Evolutionary conservation across 2,888 invertebrate genomes (phyloP).

Genomic region (Unio delphinus): DNA sequence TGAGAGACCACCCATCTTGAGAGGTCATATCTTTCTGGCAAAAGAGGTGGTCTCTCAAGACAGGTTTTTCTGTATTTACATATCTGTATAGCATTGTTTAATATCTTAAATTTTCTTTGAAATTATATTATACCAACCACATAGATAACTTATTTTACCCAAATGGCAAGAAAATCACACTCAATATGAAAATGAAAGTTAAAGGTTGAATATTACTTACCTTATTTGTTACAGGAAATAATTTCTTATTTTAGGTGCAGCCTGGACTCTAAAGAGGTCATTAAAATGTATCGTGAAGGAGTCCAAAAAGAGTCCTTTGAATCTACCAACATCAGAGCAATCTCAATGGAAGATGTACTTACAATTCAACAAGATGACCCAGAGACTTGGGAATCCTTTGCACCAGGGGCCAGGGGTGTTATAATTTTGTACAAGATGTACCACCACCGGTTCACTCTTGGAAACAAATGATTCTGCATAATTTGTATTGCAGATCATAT

Average conservation of each 20-base stretch:
- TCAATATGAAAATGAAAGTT: background rate
- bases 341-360: conserved; percentile 47
- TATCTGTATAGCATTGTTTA: too few relatives aligned
- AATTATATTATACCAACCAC: too few relatives aligned
- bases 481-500: too few relatives aligned
- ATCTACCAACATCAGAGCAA: conserved; percentile 61
- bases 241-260: conserved; percentile 50
- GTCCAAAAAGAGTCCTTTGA: conserved; percentile 69
- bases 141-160: too few relatives aligned
- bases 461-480: too few relatives aligned
- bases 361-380: conserved; percentile 35
- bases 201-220: background rate
- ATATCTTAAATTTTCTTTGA: too few relatives aligned
- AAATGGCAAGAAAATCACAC: too few relatives aligned
- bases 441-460: conserved; percentile 16
- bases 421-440: conserved; percentile 49
- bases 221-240: too few relatives aligned
- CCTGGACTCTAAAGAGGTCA: conserved; percentile 57
- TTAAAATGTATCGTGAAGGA: conserved; percentile 55
- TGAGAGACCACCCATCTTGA: too few relatives aligned
- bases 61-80: too few relatives aligned
- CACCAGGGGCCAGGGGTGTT: conserved; percentile 65
- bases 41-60: too few relatives aligned
- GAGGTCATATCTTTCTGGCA: too few relatives aligned
- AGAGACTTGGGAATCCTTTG: conserved; percentile 59